Percentiles rank a stretch among this genome's conserved stretches.
phyloP scores from a whole-genome alignment of 2,113 vertebrate species.

The Platichthys stellatus region DNA sequence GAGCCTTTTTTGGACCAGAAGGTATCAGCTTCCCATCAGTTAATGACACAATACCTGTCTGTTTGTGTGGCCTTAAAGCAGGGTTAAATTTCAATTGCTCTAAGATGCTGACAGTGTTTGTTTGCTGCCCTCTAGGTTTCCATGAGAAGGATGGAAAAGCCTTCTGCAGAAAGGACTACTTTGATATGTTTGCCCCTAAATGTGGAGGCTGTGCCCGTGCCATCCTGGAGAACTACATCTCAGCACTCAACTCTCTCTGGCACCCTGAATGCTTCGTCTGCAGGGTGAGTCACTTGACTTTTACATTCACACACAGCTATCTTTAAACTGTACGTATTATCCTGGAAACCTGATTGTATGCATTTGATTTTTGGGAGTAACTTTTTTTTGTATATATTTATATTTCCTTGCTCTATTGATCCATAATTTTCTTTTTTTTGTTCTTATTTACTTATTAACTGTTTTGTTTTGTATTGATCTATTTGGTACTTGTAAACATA shows the following conservation, averaged over 20 bases:
- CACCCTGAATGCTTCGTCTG: conserved; percentile 97
- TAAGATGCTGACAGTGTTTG: not conserved
- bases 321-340: not conserved
- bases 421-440: too few relatives aligned
- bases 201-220: conserved; percentile 93
- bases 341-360: too few relatives aligned
- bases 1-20: conserved; percentile 76
- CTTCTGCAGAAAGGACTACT: conserved; percentile 96
- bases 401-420: too few relatives aligned
- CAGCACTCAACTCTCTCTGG: conserved; percentile 95
- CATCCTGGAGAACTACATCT: conserved; percentile 97
- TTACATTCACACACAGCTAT: not conserved
- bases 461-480: too few relatives aligned
- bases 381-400: too few relatives aligned
- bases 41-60: not conserved
- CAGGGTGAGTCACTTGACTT: conserved; percentile 84
- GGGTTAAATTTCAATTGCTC: not conserved
- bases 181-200: conserved; percentile 97
- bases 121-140: conserved; percentile 84
- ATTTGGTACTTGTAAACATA: too few relatives aligned
- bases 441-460: too few relatives aligned
- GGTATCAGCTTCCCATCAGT: conserved; percentile 41
- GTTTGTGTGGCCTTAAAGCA: not conserved
- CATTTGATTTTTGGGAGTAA: too few relatives aligned
- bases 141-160: conserved; percentile 97